Conservation (phyloP, 1,140 invertebrate genomes). For the Zaprionus kolodkinae region DNA sequence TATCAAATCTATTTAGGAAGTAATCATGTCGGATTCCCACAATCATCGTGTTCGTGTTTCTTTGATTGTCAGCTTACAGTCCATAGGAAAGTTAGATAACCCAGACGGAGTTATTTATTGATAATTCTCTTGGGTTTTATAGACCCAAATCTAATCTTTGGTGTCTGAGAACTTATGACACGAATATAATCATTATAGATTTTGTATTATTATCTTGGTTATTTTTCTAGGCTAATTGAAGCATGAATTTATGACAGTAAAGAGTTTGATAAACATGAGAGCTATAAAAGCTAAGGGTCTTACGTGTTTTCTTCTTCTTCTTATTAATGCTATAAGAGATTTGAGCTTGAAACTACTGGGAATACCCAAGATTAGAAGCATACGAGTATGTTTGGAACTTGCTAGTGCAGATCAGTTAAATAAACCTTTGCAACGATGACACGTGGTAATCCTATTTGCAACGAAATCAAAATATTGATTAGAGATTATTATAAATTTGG, state of each 20-base stretch:
- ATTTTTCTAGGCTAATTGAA: slow-evolving; percentile 5
- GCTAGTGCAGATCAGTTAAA: too few species aligned
- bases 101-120: neutral
- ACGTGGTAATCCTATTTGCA: too few species aligned
- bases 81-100: neutral
- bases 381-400: too few species aligned
- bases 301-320: neutral
- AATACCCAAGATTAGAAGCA: neutral
- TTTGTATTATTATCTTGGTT: slow-evolving; percentile 3
- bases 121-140: neutral
- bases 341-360: neutral
- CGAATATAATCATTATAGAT: neutral
- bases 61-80: neutral
- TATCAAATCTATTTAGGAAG: slow-evolving; percentile 27
- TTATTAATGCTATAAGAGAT: neutral
- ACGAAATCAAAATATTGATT: too few species aligned
- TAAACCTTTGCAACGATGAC: too few species aligned
- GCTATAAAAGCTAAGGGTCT: neutral
- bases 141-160: neutral
- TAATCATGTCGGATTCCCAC: slow-evolving; percentile 2
- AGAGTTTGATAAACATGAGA: neutral
- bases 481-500: too few species aligned
- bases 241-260: neutral
- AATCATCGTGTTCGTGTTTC: neutral
- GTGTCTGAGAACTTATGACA: neutral